Percentiles rank a stretch among this genome's conserved stretches.
Conservation (phyloP, 1,140 invertebrate genomes). For the Drosophila bocqueti region DNA sequence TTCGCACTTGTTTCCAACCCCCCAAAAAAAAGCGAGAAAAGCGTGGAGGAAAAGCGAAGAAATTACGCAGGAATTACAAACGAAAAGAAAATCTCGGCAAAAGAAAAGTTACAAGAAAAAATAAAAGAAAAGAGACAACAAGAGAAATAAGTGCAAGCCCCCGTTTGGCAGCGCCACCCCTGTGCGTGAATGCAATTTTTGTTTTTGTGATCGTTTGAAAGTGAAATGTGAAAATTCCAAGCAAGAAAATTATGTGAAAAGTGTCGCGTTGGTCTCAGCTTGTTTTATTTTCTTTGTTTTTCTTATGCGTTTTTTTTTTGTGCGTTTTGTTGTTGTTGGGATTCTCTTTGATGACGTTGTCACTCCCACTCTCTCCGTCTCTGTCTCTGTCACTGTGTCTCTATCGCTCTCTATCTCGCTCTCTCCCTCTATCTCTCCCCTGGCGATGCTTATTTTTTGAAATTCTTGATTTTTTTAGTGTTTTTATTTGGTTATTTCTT, state of each 20-base stretch:
- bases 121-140: not conserved
- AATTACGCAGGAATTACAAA: slow-evolving; percentile 6
- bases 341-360: slow-evolving; percentile 52
- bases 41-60: not conserved
- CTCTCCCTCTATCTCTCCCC: not conserved
- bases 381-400: not conserved
- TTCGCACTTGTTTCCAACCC: slow-evolving; percentile 64
- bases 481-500: slow-evolving; percentile 21
- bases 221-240: slow-evolving; percentile 25
- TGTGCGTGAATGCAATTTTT: slow-evolving; percentile 18
- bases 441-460: slow-evolving; percentile 16
- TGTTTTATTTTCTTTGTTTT: slow-evolving; percentile 10
- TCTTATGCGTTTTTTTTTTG: not conserved
- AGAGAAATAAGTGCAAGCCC: not conserved
- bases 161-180: not conserved
- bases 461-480: slow-evolving; percentile 41
- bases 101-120: slow-evolving; percentile 1
- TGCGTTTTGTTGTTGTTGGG: slow-evolving; percentile 29
- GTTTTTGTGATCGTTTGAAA: slow-evolving; percentile 16
- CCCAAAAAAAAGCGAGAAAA: not conserved
- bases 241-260: slow-evolving; percentile 61
- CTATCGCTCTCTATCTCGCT: not conserved
- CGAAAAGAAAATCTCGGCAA: slow-evolving; percentile 7
- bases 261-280: slow-evolving; percentile 52
- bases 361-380: not conserved